Base-by-base conservation (phyloP, 2,113 vertebrate genomes). In the Platanista minor region DNA sequence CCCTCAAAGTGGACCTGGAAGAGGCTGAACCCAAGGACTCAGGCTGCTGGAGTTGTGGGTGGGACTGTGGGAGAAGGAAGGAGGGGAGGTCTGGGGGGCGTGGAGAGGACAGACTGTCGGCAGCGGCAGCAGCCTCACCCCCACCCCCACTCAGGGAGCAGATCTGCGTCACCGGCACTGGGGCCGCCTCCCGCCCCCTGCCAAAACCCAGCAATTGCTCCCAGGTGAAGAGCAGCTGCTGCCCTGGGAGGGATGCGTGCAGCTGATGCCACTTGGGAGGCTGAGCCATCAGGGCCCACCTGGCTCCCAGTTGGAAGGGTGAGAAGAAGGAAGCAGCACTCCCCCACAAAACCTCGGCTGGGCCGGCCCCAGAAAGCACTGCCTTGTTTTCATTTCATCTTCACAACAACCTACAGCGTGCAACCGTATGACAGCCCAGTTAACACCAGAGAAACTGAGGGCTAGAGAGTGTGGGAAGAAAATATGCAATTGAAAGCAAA, bases 371-470 rank as follows among this genome's bases (percentile, higher is more conserved):
- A 8, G 49, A 69, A 46, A 33, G 13, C 57, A 74, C 31, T 5
- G 36, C 57, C n/a, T 89, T 11, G 0, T n/a, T 75, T 71, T 86
- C 49, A 0, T 15, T 71, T 59, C 54, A 29, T 87, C 67, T 62
- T 39, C 21, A 33, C 9, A 66, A 36, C 25, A 1, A 13, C 29
- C 31, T 49, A 46, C 67, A 62, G 23, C 3, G 1, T 0, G 85
- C 49, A 10, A 2, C 23, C 36, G 74, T 54, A 1, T 1, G 29
- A 59, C 69, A 12, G 39, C 31, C 85, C 61, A 31, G 15, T 71
- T 66, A 25, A 87, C 69, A 85, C 57, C 92, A 43, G n/a, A 78
- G 75, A 67, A 82, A 46, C 71, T 25, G 39, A 84, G 67, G 43
- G 8, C n/a, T 18, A 14, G 85, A 13, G 21, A 14, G 29, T 6